Conservation (phyloP, 92 coral and sea anemone genomes). For the Plumapathes pennacea region DNA sequence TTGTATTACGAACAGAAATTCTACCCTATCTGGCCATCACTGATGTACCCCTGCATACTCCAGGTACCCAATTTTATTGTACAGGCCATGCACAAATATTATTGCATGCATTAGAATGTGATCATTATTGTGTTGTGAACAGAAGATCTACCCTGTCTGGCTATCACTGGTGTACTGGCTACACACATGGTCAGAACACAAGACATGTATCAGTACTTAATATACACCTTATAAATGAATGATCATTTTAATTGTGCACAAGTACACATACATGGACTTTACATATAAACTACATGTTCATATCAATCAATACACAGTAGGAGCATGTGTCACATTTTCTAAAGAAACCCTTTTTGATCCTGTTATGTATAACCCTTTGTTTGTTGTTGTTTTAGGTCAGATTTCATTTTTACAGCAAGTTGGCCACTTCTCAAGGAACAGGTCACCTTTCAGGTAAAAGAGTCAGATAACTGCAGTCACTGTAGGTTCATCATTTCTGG, state of each 20-base stretch:
- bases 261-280: no score
- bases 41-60: conserved; percentile 83
- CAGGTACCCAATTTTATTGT: conserved; percentile 49
- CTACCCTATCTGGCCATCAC: conserved; percentile 93
- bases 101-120: neutral
- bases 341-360: no score
- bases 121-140: neutral
- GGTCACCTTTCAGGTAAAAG: conserved; percentile 58
- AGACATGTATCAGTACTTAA: no score
- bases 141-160: neutral
- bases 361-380: no score
- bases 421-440: conserved; percentile 47
- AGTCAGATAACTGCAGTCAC: neutral
- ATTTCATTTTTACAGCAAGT: conserved; percentile 77
- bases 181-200: no score
- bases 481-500: neutral
- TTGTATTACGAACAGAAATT: conserved; percentile 74
- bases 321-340: no score
- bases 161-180: neutral
- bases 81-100: conserved; percentile 1
- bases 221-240: no score
- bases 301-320: no score
- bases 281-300: no score
- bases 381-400: conserved; percentile 57
- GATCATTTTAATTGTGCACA: no score